A percentile compares a stretch with the other conserved stretches of the same genome.
phyloP scores from a whole-genome alignment of 2,888 invertebrate species.

The Amphipoea oculea region DNA sequence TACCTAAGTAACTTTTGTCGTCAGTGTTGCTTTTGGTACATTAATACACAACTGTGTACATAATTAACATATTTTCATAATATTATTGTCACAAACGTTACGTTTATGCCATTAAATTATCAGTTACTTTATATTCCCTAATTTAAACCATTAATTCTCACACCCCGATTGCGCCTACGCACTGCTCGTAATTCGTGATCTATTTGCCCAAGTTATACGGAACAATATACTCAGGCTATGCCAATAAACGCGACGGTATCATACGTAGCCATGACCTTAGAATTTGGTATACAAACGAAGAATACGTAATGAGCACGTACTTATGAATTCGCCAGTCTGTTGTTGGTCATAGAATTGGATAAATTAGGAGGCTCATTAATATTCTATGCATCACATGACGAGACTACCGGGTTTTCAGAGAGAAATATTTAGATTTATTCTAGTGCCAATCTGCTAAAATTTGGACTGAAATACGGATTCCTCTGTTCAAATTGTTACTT shows the following conservation, averaged over 20 bases:
- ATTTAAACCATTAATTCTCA: conserved; percentile 21
- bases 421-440: conserved; percentile 2
- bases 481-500: background rate
- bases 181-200: conserved; percentile 32
- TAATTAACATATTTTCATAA: background rate
- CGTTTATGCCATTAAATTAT: conserved; percentile 3
- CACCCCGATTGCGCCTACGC: conserved; percentile 20
- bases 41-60: conserved; percentile 19
- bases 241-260: conserved; percentile 43
- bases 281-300: conserved; percentile 42
- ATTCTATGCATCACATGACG: conserved; percentile 18
- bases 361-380: conserved; percentile 28
- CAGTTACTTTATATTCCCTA: background rate
- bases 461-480: background rate
- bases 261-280: conserved; percentile 54
- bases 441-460: background rate
- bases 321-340: conserved; percentile 23
- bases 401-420: conserved; percentile 13
- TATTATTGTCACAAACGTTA: background rate
- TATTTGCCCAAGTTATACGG: conserved; percentile 49
- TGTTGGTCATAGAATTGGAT: conserved; percentile 38
- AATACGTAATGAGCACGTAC: conserved; percentile 49
- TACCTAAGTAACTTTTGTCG: background rate
- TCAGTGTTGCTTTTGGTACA: background rate
- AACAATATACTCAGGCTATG: conserved; percentile 19